Percentiles rank a stretch among this genome's conserved stretches.
Evolutionary conservation across 1,140 invertebrate species (phyloP).

Genomic region (Drusus annulatus): DNA sequence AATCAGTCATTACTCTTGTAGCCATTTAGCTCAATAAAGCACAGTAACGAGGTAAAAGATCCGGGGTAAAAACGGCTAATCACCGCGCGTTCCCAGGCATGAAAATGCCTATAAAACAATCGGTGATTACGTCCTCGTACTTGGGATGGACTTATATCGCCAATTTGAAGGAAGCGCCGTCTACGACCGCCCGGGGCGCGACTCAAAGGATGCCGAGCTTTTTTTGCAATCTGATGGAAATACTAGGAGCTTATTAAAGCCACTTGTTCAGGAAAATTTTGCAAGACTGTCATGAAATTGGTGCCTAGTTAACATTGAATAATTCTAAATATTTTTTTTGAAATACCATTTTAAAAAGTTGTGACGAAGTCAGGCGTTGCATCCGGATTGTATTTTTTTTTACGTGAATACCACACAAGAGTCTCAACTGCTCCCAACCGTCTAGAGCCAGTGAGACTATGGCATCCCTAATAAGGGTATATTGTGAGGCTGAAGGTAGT

Average conservation of each 20-base stretch:
- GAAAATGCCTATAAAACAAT: conserved; percentile 5
- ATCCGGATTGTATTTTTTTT: too few species aligned
- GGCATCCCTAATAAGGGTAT: too few species aligned
- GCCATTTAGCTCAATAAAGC: background rate
- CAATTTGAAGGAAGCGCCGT: conserved; percentile 19
- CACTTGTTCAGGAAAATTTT: background rate
- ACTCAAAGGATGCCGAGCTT: conserved; percentile 42
- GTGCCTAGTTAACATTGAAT: too few species aligned
- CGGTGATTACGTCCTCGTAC: background rate
- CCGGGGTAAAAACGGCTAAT: too few species aligned
- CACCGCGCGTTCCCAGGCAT: background rate
- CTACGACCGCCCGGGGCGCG: conserved; percentile 18
- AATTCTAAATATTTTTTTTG: too few species aligned
- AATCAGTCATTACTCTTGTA: background rate
- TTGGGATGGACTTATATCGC: background rate
- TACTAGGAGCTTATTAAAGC: conserved; percentile 47
- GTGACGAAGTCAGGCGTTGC: too few species aligned
- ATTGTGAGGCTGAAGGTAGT: too few species aligned
- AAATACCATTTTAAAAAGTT: too few species aligned
- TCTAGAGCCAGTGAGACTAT: too few species aligned
- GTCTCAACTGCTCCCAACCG: too few species aligned
- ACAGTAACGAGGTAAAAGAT: background rate
- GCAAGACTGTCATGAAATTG: background rate
- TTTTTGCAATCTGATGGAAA: conserved; percentile 51
- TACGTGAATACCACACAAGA: too few species aligned